These are phyloP conservation scores for Eretmocerus hayati DNA, from an alignment of 2,888 invertebrate genomes.

Conservation along the genomic window DNA sequence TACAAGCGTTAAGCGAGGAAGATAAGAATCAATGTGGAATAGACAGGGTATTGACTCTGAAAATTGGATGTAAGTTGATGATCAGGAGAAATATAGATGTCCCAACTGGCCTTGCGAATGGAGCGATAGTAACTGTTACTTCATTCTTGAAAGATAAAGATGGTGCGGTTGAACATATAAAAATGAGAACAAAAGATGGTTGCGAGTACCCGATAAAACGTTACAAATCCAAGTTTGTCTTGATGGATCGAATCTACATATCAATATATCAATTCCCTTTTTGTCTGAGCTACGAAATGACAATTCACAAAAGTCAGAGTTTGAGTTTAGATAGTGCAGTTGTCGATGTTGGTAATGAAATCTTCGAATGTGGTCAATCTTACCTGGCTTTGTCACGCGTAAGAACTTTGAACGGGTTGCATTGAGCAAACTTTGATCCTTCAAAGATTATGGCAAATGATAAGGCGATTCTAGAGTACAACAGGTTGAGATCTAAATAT, in stretches of 20 bases:
- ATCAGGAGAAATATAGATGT: too few species aligned
- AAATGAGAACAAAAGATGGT: conserved; percentile 1
- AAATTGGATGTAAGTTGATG: too few species aligned
- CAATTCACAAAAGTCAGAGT: too few species aligned
- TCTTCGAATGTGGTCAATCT: conserved; percentile 24
- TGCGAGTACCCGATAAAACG: background rate
- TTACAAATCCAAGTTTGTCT: conserved; percentile 22
- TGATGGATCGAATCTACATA: conserved; percentile 23
- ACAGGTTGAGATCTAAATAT: conserved; percentile 22
- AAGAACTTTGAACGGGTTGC: conserved; percentile 17
- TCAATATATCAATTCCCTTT: conserved; percentile 27
- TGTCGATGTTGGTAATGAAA: conserved; percentile 21
- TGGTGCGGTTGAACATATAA: background rate
- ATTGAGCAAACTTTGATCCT: conserved; percentile 23
- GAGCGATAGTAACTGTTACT: too few species aligned
- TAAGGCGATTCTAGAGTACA: conserved; percentile 24
- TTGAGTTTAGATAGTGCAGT: conserved; percentile 22
- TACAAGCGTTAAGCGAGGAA: background rate
- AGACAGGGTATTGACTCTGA: conserved; percentile 1
- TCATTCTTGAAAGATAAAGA: too few species aligned
- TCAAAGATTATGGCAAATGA: conserved; percentile 16
- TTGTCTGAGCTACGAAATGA: conserved; percentile 21
- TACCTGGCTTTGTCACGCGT: conserved; percentile 26
- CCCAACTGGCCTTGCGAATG: too few species aligned
- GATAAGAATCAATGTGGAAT: conserved; percentile 2